Evolutionary conservation across 2,113 vertebrate genomes (phyloP).

Genomic region (Cephalopholis sonnerati): DNA sequence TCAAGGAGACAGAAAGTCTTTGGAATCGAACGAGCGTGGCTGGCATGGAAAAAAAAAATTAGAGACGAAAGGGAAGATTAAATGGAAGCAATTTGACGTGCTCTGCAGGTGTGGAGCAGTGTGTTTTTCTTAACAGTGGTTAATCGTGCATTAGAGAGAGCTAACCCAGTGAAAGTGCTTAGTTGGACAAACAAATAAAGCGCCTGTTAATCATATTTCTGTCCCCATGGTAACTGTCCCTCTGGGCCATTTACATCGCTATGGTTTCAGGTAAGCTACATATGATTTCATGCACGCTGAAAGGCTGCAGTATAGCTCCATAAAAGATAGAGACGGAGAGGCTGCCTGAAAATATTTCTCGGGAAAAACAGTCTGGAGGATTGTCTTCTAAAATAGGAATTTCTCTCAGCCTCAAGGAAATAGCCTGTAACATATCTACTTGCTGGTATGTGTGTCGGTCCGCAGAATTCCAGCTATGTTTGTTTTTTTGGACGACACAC

Average conservation of each 20-base stretch:
- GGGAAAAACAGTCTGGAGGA: slow-evolving; percentile 14
- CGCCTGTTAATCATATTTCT: slow-evolving; percentile 69
- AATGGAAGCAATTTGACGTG: slow-evolving; percentile 48
- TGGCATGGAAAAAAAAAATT: slow-evolving; percentile 11
- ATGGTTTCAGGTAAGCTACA: slow-evolving; percentile 62
- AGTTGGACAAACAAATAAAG: slow-evolving; percentile 69
- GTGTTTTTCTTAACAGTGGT: slow-evolving; percentile 34
- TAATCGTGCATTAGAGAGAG: slow-evolving; percentile 59
- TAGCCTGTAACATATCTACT: slow-evolving; percentile 28
- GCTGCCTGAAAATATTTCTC: slow-evolving; percentile 33
- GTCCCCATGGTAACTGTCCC: slow-evolving; percentile 70
- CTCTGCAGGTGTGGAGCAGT: slow-evolving; percentile 44
- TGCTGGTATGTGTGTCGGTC: slow-evolving; percentile 48
- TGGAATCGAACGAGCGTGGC: slow-evolving; percentile 16
- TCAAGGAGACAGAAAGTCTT: slow-evolving; percentile 49
- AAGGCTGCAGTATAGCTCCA: slow-evolving; percentile 37
- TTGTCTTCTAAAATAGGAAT: slow-evolving; percentile 72
- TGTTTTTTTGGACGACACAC: slow-evolving; percentile 70
- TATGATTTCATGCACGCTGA: slow-evolving; percentile 47
- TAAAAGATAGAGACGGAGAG: slow-evolving; percentile 5
- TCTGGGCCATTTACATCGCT: slow-evolving; percentile 52
- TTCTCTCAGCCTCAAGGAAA: slow-evolving; percentile 60
- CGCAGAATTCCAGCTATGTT: slow-evolving; percentile 67
- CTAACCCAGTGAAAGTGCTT: slow-evolving; percentile 63
- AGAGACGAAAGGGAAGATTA: slow-evolving; percentile 3